Evolutionary conservation across 2,113 vertebrate genomes (phyloP), one percentile per base, ranked within the genome.

Genomic region (Labeo catla): DNA sequence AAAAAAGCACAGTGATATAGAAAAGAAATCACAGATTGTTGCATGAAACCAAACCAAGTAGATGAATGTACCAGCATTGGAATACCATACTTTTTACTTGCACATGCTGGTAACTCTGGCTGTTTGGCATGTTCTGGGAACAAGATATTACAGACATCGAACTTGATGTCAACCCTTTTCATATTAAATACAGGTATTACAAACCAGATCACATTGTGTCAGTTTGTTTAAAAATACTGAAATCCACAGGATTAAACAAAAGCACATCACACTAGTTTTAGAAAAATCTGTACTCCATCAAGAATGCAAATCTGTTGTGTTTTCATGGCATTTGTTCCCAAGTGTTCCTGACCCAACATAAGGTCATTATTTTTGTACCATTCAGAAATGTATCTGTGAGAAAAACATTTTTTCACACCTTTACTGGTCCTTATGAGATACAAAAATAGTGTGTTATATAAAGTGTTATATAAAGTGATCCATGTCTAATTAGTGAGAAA

Each of bases 231-330:
- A 77, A 84, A 79, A 72, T 36, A 86, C 78, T 50, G 79, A 81
- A 89, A 90, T 90, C 89, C 86, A 91, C 68, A 91, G 84, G 88
- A 92, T 90, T 90, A 87, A 90, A 90, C 86, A 85, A 54, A 70
- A 50, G 65, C 59, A 90, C 76, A 83, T 88, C 28, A 28, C 79
- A 81, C 83, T 85, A 52, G 8, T 34, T 45, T 68, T 70, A 59
- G 19, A 23, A 19, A 87, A 68, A 28, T 21, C 9, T 78, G 3
- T 65, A 82, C 81, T 49, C 21, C 43, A 43, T 81, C 83, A 83
- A 81, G 88, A 88, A 65, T 45, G 52, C n/a, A 78, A 85, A 84
- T 68, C 72, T 84, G 85, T 72, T 83, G 36, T 50, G 57, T 80
- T 72, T 88, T 66, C 23, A 87, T 85, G 82, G 74, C 54, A 72